Evolutionary conservation across 2,888 invertebrate species (phyloP), one percentile per base, ranked within the genome.

Genomic region (Perizoma affinitatum): DNA sequence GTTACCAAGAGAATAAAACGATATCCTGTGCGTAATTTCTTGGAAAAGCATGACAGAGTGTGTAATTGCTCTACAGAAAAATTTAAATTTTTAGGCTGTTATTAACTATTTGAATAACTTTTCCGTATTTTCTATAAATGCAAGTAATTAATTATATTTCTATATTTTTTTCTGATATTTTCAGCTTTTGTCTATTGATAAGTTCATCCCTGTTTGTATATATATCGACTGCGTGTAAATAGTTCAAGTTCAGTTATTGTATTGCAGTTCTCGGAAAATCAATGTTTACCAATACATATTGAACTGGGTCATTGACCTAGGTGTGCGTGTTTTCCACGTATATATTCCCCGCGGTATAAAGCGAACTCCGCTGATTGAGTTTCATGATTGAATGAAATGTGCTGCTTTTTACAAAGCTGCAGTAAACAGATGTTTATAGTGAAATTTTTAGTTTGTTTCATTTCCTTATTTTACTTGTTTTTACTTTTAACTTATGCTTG

Each of bases 321-420:
- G 33, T 44, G 22, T 54, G 48, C 45, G 46, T 43, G 41, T 33
- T 44, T 34, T 35, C 5, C 38, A 42, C 42, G 38, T 35, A 52
- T 5, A 2, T 44, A 8, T 42, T n/a, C n/a, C 42, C n/a, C 9
- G 1, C n/a, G 5, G 4, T n/a, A 42, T 5, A 5, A 10, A 10
- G n/a, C n/a, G n/a, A 11, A 0, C n/a, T 46, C 11, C 41, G 9
- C 47, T 54, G 47, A 41, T 46, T 47, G 46, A 54, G 54, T 47
- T 54, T 38, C 41, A n/a, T 62, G 60, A 68, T 58, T 52, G 44
- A 58, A 70, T 65, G 53, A 61, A 60, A 70, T 54, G 6, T 38
- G 59, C 7, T 5, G 35, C 11, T 11, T 36, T 43, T 35, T 11
- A 45, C 45, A 22, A 45, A 45, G 42, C 41, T 41, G 41, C 41